Conservation (phyloP, 2,888 invertebrate genomes). For the Asteroscopus sphinx region DNA sequence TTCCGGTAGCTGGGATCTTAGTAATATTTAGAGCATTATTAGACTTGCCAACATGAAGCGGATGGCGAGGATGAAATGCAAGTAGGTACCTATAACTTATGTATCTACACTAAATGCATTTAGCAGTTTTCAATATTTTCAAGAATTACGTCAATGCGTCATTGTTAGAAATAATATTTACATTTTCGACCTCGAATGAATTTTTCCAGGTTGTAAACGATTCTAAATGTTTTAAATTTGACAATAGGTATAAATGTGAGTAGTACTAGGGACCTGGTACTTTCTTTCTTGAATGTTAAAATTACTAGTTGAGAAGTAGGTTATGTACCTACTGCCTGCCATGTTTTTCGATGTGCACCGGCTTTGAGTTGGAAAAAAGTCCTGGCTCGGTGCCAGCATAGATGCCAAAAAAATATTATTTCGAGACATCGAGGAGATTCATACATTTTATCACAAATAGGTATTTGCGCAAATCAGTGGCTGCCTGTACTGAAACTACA, state of each 20-base stretch:
- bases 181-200: constrained; percentile 46
- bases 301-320: constrained; percentile 1
- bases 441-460: constrained; percentile 22
- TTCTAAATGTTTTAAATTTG: no score
- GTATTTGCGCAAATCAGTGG: constrained; percentile 7
- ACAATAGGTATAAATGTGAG: no score
- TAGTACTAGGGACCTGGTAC: neutral
- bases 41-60: constrained; percentile 76
- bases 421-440: constrained; percentile 7
- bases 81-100: constrained; percentile 5
- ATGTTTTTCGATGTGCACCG: constrained; percentile 8
- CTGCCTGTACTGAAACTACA: neutral
- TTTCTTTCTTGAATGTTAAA: constrained; percentile 3
- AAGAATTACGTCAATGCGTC: constrained; percentile 40
- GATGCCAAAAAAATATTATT: constrained; percentile 3
- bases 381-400: neutral
- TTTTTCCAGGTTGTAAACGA: neutral
- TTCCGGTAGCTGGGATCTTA: constrained; percentile 44
- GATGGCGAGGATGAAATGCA: constrained; percentile 59
- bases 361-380: constrained; percentile 3
- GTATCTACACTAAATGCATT: constrained; percentile 23
- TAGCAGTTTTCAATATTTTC: constrained; percentile 9
- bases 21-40: constrained; percentile 48
- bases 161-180: constrained; percentile 60
- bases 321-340: constrained; percentile 1